These are phyloP conservation scores for Monodelphis domestica DNA, from an alignment of 2,797 vertebrate genomes.

Conservation along the genomic window DNA sequence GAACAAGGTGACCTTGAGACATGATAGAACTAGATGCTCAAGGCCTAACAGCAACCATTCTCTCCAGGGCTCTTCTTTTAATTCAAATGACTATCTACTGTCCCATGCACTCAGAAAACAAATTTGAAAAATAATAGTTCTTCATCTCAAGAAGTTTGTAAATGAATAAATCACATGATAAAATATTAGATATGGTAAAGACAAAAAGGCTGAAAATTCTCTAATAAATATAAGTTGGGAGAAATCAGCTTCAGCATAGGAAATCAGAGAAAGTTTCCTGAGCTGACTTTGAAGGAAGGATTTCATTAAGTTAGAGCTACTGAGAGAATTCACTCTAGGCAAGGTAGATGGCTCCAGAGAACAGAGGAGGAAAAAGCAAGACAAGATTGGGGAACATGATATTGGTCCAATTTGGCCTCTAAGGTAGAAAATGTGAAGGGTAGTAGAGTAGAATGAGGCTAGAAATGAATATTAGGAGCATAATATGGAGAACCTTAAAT, in stretches of 20 bases:
- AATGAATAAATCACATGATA: neutral
- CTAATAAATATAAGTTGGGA: neutral
- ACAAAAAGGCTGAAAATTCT: neutral
- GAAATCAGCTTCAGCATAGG: neutral
- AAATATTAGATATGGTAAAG: neutral
- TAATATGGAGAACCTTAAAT: neutral
- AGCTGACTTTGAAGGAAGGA: neutral
- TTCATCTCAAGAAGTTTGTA: neutral
- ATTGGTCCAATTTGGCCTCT: neutral
- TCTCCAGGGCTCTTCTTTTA: no score
- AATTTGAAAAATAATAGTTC: neutral
- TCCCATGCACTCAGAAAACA: no score
- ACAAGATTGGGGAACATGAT: neutral
- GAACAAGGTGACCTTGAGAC: no score
- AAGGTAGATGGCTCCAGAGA: neutral
- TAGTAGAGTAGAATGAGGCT: neutral
- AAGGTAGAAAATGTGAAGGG: neutral
- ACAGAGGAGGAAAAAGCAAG: neutral
- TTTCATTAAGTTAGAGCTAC: neutral
- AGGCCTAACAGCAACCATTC: no score
- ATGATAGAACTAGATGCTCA: no score
- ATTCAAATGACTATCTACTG: no score
- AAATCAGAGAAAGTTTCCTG: neutral
- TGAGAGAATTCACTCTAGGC: neutral
- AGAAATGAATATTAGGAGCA: neutral